Evolutionary conservation across 2,888 invertebrate species (phyloP).

Genomic region (Nomada ruficornis): DNA sequence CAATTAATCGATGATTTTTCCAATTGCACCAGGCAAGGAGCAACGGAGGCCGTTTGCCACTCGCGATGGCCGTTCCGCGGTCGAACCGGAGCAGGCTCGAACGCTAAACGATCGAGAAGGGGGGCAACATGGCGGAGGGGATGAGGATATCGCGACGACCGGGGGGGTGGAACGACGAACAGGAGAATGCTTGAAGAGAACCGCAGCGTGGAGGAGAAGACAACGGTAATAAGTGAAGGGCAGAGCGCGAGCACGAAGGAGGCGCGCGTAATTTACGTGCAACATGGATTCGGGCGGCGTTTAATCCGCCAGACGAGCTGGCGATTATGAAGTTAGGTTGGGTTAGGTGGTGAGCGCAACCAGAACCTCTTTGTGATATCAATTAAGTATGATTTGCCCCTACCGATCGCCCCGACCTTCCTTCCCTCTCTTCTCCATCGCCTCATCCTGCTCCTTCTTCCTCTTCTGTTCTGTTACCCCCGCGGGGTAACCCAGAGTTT

Average conservation of each 20-base stretch:
- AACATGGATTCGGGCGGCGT: slow-evolving; percentile 78
- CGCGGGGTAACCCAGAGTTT: slow-evolving; percentile 75
- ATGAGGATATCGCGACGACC: slow-evolving; percentile 7
- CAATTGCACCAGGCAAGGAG: slow-evolving; percentile 45
- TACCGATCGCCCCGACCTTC: slow-evolving; percentile 41
- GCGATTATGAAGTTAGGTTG: slow-evolving; percentile 80
- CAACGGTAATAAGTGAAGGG: slow-evolving; percentile 75
- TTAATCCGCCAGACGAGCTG: slow-evolving; percentile 77
- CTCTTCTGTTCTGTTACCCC: slow-evolving; percentile 53
- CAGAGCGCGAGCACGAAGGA: slow-evolving; percentile 62
- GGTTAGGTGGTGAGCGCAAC: slow-evolving; percentile 74
- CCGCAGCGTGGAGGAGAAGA: slow-evolving; percentile 60
- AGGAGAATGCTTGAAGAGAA: slow-evolving; percentile 36
- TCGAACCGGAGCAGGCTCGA: slow-evolving; percentile 26
- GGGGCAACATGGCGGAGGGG: slow-evolving; percentile 21
- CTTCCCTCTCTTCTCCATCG: slow-evolving; percentile 23
- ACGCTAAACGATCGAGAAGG: slow-evolving; percentile 27
- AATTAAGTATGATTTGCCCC: slow-evolving; percentile 81
- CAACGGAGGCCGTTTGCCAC: slow-evolving; percentile 40
- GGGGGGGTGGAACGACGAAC: slow-evolving; percentile 25
- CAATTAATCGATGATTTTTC: slow-evolving; percentile 64
- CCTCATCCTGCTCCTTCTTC: slow-evolving; percentile 40
- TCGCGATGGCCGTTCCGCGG: slow-evolving; percentile 60
- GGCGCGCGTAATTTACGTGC: slow-evolving; percentile 78
- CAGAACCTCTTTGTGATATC: slow-evolving; percentile 81